Evolutionary conservation across 2,888 invertebrate genomes (phyloP).

Genomic region (Notocelia uddmanniana): DNA sequence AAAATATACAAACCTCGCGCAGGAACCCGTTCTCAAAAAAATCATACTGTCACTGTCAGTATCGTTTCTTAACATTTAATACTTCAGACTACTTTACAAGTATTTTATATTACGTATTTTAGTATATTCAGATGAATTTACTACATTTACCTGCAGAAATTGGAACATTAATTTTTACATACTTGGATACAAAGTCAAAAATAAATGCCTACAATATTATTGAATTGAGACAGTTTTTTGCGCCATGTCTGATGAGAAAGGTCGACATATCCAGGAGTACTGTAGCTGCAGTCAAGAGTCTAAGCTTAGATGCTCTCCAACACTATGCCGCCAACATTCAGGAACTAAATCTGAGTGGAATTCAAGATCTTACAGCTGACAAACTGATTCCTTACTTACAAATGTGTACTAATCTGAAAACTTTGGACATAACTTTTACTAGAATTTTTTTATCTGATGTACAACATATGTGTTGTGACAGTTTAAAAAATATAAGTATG

Average conservation of each 20-base stretch:
- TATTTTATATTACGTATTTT: slow-evolving; percentile 19
- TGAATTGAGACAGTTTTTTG: slow-evolving; percentile 55
- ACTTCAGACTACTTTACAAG: slow-evolving; percentile 11
- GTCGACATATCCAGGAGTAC: slow-evolving; percentile 55
- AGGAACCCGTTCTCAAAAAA: background rate
- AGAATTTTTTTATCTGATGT: slow-evolving; percentile 58
- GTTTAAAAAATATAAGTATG: slow-evolving; percentile 56
- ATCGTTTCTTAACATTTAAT: background rate
- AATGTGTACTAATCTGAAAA: slow-evolving; percentile 53
- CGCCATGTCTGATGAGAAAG: slow-evolving; percentile 54
- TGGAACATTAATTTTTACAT: slow-evolving; percentile 53
- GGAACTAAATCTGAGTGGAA: slow-evolving; percentile 57
- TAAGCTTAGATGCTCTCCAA: slow-evolving; percentile 54
- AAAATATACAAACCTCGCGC: background rate
- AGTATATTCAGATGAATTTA: slow-evolving; percentile 48
- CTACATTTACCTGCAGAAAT: slow-evolving; percentile 56
- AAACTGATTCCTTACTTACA: slow-evolving; percentile 52
- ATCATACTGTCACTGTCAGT: slow-evolving; percentile 17
- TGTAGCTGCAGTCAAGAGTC: slow-evolving; percentile 52
- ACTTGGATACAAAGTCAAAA: slow-evolving; percentile 53
- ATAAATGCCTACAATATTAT: slow-evolving; percentile 53
- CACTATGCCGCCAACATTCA: slow-evolving; percentile 53
- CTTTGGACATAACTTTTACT: slow-evolving; percentile 61
- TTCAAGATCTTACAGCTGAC: slow-evolving; percentile 55
- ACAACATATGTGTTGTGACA: slow-evolving; percentile 54